A percentile compares a stretch with the other conserved stretches of the same genome.
Conservation (phyloP, 1,140 invertebrate species). For the Drosophila lacteicornis region DNA sequence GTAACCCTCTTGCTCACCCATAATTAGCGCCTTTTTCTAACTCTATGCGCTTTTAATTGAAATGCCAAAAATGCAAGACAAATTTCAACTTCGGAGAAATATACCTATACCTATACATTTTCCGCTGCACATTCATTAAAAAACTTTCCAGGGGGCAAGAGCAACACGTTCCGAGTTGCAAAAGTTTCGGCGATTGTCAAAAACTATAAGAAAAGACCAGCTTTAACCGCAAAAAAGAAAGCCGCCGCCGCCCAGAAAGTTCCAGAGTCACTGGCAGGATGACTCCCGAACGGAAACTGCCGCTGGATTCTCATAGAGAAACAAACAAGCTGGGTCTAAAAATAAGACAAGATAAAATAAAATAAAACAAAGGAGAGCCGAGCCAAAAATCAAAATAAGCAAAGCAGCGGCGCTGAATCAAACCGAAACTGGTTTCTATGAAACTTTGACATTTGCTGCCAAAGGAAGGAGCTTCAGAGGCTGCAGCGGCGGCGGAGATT, state of each 20-base stretch:
- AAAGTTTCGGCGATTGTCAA: slow-evolving; percentile 72
- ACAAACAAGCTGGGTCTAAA: slow-evolving; percentile 38
- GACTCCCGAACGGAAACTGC: slow-evolving; percentile 14
- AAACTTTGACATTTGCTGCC: slow-evolving; percentile 72
- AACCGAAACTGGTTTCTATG: slow-evolving; percentile 48
- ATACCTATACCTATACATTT: slow-evolving; percentile 14
- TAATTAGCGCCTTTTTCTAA: slow-evolving; percentile 23
- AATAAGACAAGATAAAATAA: slow-evolving; percentile 5
- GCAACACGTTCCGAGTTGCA: slow-evolving; percentile 62
- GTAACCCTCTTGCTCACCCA: neutral
- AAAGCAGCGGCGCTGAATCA: slow-evolving; percentile 30
- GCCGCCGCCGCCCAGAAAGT: slow-evolving; percentile 44
- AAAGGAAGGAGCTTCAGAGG: slow-evolving; percentile 1
- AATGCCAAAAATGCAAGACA: slow-evolving; percentile 14
- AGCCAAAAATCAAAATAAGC: slow-evolving; percentile 15
- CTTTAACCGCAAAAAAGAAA: slow-evolving; percentile 60
- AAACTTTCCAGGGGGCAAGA: slow-evolving; percentile 61
- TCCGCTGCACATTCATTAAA: slow-evolving; percentile 61
- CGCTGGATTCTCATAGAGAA: slow-evolving; percentile 10
- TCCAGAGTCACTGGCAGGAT: slow-evolving; percentile 17
- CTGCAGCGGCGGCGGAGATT: slow-evolving; percentile 21
- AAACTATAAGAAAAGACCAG: slow-evolving; percentile 70
- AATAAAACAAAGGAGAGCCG: neutral
- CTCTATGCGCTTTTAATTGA: slow-evolving; percentile 42
- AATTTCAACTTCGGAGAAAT: neutral